A percentile compares a stretch with the other conserved stretches of the same genome.
These are phyloP conservation scores for Myotis myotis DNA, from an alignment of 2,797 vertebrate species.

Conservation along the genomic window DNA sequence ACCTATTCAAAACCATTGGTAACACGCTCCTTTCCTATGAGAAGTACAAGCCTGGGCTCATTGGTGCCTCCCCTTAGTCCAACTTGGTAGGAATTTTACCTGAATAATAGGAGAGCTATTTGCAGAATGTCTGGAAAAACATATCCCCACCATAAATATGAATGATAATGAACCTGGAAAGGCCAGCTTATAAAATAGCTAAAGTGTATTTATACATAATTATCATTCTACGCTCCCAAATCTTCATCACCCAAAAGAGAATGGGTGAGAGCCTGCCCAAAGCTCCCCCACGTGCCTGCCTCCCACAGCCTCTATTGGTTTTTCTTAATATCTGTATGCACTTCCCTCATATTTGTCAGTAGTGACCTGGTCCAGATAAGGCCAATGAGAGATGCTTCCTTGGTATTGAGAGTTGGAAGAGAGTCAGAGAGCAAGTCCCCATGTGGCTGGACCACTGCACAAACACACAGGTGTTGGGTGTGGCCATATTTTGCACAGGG, in stretches of 20 bases:
- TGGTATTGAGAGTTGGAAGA: not conserved
- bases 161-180: too few species aligned
- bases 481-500: not conserved
- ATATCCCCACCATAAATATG: too few species aligned
- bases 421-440: not conserved
- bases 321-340: not conserved
- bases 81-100: conserved; percentile 46
- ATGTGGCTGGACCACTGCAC: not conserved
- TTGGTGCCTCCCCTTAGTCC: rapidly evolving
- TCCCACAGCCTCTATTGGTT: not conserved
- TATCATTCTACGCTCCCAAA: too few species aligned
- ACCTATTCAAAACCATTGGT: not conserved
- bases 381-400: not conserved
- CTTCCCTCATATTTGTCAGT: not conserved
- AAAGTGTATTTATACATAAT: too few species aligned
- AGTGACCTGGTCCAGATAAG: not conserved
- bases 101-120: conserved; percentile 44
- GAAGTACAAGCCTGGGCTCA: not conserved
- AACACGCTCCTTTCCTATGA: not conserved
- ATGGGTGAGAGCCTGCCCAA: too few species aligned
- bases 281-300: too few species aligned
- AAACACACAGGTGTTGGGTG: not conserved
- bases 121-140: not conserved
- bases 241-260: too few species aligned
- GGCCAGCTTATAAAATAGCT: too few species aligned